These are phyloP conservation scores for Drosophila setifemur DNA, from an alignment of 1,140 invertebrate species.

Conservation along the genomic window DNA sequence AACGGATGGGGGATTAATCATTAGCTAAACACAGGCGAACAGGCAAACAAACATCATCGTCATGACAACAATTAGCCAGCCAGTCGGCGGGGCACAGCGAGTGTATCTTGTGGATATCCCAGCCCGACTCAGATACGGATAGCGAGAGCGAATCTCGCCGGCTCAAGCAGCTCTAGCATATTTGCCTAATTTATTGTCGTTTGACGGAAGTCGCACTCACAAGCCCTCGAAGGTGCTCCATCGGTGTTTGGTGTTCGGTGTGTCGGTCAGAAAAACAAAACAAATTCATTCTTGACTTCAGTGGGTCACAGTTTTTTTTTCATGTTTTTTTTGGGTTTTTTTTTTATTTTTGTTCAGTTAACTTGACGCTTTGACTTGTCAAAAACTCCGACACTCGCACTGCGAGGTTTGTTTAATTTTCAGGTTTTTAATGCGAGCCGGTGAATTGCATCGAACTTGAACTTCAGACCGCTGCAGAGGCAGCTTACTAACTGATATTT, in stretches of 20 bases:
- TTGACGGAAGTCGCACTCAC: slow-evolving; percentile 68
- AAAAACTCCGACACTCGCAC: slow-evolving; percentile 27
- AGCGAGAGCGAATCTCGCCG: slow-evolving; percentile 25
- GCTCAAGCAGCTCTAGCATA: slow-evolving; percentile 25
- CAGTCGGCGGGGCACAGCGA: not conserved
- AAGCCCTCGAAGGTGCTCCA: too few species aligned
- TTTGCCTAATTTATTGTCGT: slow-evolving; percentile 77
- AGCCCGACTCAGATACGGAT: slow-evolving; percentile 23
- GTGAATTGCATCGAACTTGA: slow-evolving; percentile 76
- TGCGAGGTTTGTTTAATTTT: slow-evolving; percentile 29
- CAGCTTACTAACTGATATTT: slow-evolving; percentile 45
- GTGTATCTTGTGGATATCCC: slow-evolving; percentile 28
- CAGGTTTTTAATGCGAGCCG: slow-evolving; percentile 46
- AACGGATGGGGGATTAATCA: slow-evolving; percentile 63
- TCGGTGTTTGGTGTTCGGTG: too few species aligned
- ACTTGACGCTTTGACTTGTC: slow-evolving; percentile 27
- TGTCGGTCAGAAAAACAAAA: slow-evolving; percentile 59
- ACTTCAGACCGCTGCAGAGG: slow-evolving; percentile 70
- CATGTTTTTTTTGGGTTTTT: too few species aligned
- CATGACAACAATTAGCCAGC: slow-evolving; percentile 11
- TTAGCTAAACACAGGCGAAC: slow-evolving; percentile 52
- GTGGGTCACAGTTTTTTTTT: slow-evolving; percentile 61
- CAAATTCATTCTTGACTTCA: slow-evolving; percentile 75
- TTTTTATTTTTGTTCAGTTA: too few species aligned
- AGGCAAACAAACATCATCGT: slow-evolving; percentile 34